phyloP scores from a whole-genome alignment of 1,140 invertebrate genomes.

The Propsilocerus akamusi region DNA sequence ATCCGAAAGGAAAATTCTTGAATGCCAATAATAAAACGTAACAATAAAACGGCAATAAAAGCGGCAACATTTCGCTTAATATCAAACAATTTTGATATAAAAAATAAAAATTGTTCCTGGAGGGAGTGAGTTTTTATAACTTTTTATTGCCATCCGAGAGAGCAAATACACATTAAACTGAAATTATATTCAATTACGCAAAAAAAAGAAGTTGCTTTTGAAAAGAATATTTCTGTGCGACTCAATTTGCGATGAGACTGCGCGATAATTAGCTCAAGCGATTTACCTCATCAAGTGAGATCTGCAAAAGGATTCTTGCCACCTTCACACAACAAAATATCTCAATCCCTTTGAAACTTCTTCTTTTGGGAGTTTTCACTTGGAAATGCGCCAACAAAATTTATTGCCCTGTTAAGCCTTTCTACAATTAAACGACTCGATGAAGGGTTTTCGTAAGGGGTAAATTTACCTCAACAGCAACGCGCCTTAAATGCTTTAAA shows the following conservation, averaged over 20 bases:
- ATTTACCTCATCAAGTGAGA: no score
- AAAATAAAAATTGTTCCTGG: neutral
- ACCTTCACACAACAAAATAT: no score
- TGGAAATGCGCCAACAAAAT: no score
- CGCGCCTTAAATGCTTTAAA: no score
- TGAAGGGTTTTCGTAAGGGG: no score
- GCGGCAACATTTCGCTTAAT: conserved; percentile 1
- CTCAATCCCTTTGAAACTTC: neutral
- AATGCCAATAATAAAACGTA: conserved; percentile 3
- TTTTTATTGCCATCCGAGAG: neutral
- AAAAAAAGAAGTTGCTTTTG: neutral
- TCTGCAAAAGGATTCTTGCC: neutral
- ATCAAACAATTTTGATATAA: conserved; percentile 3
- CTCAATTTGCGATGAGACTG: neutral
- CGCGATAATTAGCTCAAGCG: neutral
- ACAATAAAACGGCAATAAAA: conserved; percentile 4
- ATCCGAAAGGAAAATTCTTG: no score
- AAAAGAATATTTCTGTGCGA: neutral
- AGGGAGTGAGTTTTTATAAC: neutral
- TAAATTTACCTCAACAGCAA: no score
- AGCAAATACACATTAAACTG: neutral
- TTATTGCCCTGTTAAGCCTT: conserved; percentile 1
- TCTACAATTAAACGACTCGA: neutral
- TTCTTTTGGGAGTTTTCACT: no score
- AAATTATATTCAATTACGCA: conserved; percentile 3